A percentile compares a stretch with the other conserved stretches of the same genome.
These are phyloP conservation scores for Drosophila rhopaloa DNA, from an alignment of 1,140 invertebrate genomes.

Conservation along the genomic window DNA sequence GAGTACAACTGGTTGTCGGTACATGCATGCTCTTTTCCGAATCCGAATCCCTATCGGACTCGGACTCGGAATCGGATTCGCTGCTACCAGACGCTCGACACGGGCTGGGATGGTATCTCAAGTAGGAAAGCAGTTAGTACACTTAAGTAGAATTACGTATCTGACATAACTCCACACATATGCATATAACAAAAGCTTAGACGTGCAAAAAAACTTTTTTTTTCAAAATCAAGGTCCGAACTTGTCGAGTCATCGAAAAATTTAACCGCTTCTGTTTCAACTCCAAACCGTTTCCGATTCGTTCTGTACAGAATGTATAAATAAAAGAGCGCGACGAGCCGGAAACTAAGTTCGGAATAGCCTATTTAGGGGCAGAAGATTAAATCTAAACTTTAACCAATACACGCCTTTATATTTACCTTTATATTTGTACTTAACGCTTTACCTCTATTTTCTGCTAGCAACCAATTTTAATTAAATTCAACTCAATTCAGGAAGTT, in stretches of 20 bases:
- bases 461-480: conserved; percentile 24
- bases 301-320: conserved; percentile 4
- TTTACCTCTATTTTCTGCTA: conserved; percentile 58
- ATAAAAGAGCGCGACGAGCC: conserved; percentile 2
- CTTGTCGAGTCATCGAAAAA: conserved; percentile 12
- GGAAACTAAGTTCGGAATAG: conserved; percentile 11
- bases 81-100: conserved; percentile 3
- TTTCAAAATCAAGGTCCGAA: conserved; percentile 15
- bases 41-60: neutral
- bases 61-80: neutral
- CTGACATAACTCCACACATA: conserved; percentile 46
- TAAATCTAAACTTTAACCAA: conserved; percentile 27
- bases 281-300: conserved; percentile 9
- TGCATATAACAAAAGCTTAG: conserved; percentile 38
- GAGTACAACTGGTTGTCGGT: conserved; percentile 4
- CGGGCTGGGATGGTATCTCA: conserved; percentile 9
- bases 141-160: conserved; percentile 29
- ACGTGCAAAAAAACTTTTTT: conserved; percentile 9
- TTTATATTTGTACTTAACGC: conserved; percentile 47
- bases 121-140: conserved; percentile 37
- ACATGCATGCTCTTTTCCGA: conserved; percentile 8
- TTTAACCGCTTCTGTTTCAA: conserved; percentile 32
- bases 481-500: conserved; percentile 36
- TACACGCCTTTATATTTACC: conserved; percentile 41
- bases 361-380: conserved; percentile 1